These are phyloP conservation scores for Orius insidiosus DNA, from an alignment of 1,140 invertebrate genomes.

Conservation along the genomic window DNA sequence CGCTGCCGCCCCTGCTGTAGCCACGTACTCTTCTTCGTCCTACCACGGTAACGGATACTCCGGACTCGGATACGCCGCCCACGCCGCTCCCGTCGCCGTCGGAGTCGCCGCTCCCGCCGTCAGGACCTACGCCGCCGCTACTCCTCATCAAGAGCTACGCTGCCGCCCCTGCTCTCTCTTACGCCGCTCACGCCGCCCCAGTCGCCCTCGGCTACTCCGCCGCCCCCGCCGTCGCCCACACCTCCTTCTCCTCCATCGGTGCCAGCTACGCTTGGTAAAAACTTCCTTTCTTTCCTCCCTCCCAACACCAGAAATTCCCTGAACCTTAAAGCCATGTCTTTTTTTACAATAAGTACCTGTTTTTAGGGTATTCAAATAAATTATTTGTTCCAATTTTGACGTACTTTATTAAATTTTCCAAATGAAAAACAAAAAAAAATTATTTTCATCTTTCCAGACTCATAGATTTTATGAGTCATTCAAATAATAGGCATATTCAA, in stretches of 20 bases:
- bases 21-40: conserved; percentile 14
- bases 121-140: conserved; percentile 13
- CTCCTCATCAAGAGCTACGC: conserved; percentile 15
- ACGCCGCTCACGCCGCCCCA: conserved; percentile 17
- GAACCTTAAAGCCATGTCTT: too few species aligned
- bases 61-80: conserved; percentile 13
- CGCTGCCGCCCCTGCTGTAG: conserved; percentile 17
- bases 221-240: conserved; percentile 14
- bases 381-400: neutral
- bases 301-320: too few species aligned
- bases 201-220: conserved; percentile 5
- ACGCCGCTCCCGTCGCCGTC: conserved; percentile 5
- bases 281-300: conserved; percentile 1
- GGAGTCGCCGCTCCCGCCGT: conserved; percentile 14
- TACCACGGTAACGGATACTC: conserved; percentile 2
- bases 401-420: neutral
- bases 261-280: conserved; percentile 14
- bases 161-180: conserved; percentile 8
- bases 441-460: too few species aligned
- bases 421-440: neutral
- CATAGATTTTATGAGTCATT: too few species aligned
- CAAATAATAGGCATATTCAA: too few species aligned
- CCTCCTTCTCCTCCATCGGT: conserved; percentile 13
- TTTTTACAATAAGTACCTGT: too few species aligned
- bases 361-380: too few species aligned